phyloP scores from a whole-genome alignment of 2,797 vertebrate species.

The Spinus pinus region DNA sequence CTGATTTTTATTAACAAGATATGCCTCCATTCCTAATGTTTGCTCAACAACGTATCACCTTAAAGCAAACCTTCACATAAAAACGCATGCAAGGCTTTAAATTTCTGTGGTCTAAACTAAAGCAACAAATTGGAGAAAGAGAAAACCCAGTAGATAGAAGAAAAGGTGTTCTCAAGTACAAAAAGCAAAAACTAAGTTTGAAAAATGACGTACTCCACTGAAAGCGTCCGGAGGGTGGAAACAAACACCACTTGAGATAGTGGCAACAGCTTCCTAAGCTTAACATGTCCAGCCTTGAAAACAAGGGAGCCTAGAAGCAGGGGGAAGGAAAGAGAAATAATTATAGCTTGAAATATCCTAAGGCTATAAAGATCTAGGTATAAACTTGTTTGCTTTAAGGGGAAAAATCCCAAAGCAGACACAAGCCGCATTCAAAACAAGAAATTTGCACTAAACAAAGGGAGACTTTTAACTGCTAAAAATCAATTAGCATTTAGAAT shows the following conservation, averaged over 20 bases:
- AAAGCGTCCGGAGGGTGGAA: not conserved
- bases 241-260: not conserved
- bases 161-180: not conserved
- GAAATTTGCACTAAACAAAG: slow-evolving; percentile 27
- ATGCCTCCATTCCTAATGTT: not conserved
- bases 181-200: not conserved
- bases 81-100: not conserved
- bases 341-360: slow-evolving; percentile 48
- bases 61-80: not conserved
- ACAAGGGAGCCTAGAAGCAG: not conserved
- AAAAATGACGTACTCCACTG: not conserved
- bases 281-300: slow-evolving; percentile 60
- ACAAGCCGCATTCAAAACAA: not conserved
- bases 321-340: slow-evolving; percentile 18
- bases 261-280: not conserved
- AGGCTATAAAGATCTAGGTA: slow-evolving; percentile 55
- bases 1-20: not conserved
- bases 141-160: not conserved
- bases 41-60: not conserved
- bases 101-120: not conserved
- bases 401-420: not conserved
- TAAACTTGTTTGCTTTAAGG: slow-evolving; percentile 41
- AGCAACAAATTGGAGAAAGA: not conserved
- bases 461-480: slow-evolving; percentile 6
- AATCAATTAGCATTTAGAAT: slow-evolving; percentile 22